Evolutionary conservation across 2,888 invertebrate species (phyloP).

Genomic region (Cosmopolites sordidus): DNA sequence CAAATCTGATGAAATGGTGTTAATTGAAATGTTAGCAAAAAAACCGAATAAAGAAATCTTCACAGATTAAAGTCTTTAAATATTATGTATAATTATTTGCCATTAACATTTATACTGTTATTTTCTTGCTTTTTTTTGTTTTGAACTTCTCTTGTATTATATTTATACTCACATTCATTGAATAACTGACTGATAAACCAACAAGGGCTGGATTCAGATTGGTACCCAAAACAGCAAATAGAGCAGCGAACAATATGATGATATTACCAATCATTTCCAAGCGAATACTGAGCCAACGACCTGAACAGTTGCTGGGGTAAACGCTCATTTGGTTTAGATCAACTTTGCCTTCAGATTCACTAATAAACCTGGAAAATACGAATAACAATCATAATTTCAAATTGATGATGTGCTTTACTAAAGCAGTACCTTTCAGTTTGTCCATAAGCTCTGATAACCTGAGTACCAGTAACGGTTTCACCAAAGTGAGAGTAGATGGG

Average conservation of each 20-base stretch:
- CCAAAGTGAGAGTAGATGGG: constrained; percentile 96
- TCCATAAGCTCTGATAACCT: constrained; percentile 80
- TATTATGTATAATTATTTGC: too few relatives aligned
- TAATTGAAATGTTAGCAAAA: too few relatives aligned
- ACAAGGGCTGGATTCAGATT: constrained; percentile 72
- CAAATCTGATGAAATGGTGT: too few relatives aligned
- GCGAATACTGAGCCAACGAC: constrained; percentile 91
- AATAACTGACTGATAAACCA: constrained; percentile 84
- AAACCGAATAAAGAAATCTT: too few relatives aligned
- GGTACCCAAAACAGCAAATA: constrained; percentile 82
- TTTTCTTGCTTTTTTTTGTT: too few relatives aligned
- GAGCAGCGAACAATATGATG: constrained; percentile 88
- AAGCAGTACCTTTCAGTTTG: constrained; percentile 63
- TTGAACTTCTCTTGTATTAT: background rate
- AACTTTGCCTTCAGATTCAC: constrained; percentile 81
- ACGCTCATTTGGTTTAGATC: constrained; percentile 90
- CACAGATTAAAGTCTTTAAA: too few relatives aligned
- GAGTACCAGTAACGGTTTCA: constrained; percentile 84
- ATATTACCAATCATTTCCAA: constrained; percentile 94
- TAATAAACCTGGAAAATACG: constrained; percentile 62
- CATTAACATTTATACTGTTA: too few relatives aligned
- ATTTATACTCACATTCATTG: constrained; percentile 64
- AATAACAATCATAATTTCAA: too few relatives aligned
- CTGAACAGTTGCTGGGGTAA: constrained; percentile 86
- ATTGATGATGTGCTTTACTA: too few relatives aligned